Evolutionary conservation across 2,888 invertebrate genomes (phyloP), one percentile per base, ranked within the genome.

Genomic region (Muscina levida): DNA sequence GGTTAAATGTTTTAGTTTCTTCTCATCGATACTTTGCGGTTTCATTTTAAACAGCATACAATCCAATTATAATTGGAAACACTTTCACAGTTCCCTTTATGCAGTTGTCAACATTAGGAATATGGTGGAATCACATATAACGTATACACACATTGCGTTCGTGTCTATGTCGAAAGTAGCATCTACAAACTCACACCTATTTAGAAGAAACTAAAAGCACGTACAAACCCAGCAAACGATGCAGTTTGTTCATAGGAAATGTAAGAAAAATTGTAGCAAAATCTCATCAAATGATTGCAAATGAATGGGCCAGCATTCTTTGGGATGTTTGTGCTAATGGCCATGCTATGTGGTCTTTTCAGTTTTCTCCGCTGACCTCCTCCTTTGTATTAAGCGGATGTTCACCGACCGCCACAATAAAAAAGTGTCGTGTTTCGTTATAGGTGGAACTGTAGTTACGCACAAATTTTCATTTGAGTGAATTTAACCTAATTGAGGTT

Each of bases 271-370:
- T 81, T 81, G 77, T 71, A 75, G 31, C 22, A 51, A 81, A 81
- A 81, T 81, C 77, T 77, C 74, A 81, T 81, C 77, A 81, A 81
- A 75, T 77, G 81, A 75, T 81, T 74, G 81, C 53, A 72, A 81
- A 77, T 81, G 81, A 77, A 81, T 77, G 81, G 77, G 62, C 74
- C 68, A 77, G 75, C 71, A 68, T 77, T 62, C 62, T 65, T 76
- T 79, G 62, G 76, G 72, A 72, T 74, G 77, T 77, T 75, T 77
- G 77, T 81, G 81, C 77, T 77, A 81, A 81, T 81, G 81, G 67
- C 77, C 81, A 75, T 72, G 67, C 77, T 74, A 81, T 56, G 53
- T 74, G 74, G 74, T 57, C 56, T 44, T 68, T 65, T 15, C 42
- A 53, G 3, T 31, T n/a, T 15, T 57, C 56, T 65, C 71, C 37